These are phyloP conservation scores for Andrena dorsata DNA, from an alignment of 2,888 invertebrate genomes.

Conservation along the genomic window DNA sequence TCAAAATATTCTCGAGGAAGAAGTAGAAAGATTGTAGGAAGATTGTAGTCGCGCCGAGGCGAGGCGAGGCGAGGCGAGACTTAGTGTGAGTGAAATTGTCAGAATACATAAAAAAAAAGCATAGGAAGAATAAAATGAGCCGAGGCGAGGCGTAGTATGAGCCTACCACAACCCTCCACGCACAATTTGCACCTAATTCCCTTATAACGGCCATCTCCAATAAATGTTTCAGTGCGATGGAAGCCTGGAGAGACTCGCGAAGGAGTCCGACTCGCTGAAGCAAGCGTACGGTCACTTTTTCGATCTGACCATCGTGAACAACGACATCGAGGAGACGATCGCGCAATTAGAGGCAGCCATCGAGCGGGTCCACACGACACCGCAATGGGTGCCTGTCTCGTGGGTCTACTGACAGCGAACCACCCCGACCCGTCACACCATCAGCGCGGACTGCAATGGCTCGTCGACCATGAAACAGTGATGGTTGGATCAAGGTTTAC, in stretches of 20 bases:
- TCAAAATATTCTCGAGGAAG: too few species aligned
- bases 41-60: too few species aligned
- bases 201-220: background rate
- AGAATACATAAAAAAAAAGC: too few species aligned
- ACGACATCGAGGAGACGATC: slow-evolving; percentile 99
- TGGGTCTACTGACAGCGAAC: slow-evolving; percentile 96
- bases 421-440: slow-evolving; percentile 80
- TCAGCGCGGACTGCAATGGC: slow-evolving; percentile 81
- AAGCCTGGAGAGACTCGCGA: slow-evolving; percentile 97
- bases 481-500: slow-evolving; percentile 64
- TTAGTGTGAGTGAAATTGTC: too few species aligned
- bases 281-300: slow-evolving; percentile 99
- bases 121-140: too few species aligned
- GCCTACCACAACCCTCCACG: too few species aligned
- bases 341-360: slow-evolving; percentile 95
- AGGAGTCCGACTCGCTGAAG: slow-evolving; percentile 98
- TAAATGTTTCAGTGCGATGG: slow-evolving; percentile 94
- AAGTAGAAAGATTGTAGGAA: too few species aligned
- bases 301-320: slow-evolving; percentile 99
- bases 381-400: slow-evolving; percentile 99
- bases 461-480: slow-evolving; percentile 82
- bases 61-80: too few species aligned
- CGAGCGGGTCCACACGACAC: slow-evolving; percentile 94
- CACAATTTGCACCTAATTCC: background rate
- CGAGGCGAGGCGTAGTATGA: too few species aligned